Evolutionary conservation across 1,140 invertebrate genomes (phyloP), one percentile per base, ranked within the genome.

Genomic region (Eupristina koningsbergeri): DNA sequence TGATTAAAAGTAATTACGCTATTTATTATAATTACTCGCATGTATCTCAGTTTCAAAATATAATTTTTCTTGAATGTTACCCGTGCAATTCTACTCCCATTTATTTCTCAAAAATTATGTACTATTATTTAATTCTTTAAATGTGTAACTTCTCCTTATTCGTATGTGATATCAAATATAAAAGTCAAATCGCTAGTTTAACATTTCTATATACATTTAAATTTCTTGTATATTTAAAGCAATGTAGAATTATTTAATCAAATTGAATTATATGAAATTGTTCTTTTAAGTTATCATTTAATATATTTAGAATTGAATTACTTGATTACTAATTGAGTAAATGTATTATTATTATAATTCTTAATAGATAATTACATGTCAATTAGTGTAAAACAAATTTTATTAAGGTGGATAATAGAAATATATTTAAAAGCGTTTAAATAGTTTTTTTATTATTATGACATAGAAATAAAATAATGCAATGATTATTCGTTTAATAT

Each of bases 1-100:
- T 75, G n/a, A 81, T 81, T 75, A 81, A 81, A 81, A 75, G 53
- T 41, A 73, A 39, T 73, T 81, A 75, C 26, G 29, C 58, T 31
- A 73, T 81, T 81, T 81, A 50, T 81, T 74, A 73, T 81, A 75
- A 81, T 63, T 36, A 63, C 58, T 63, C 39, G 80, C 34, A 19
- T 22, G 45, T 29, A 58, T 8, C 31, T 31, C n/a, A 53, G 31
- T 61, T 58, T 61, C 36, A 47, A 45, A 78, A 64, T 78, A 64
- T 29, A 9, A 78, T 78, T 63, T 41, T 63, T 45, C 74, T 75
- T 34, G 22, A 17, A 19, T 77, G 17, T 50, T 53, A 36, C 17
- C 53, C 7, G 31, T n/a, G n/a, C n/a, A 6, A 15, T 45, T 0
- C 34, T 47, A 34, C 80, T 81, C 36, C 69, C 69, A 39, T 80